A percentile compares a stretch with the other conserved stretches of the same genome.
These are phyloP conservation scores for Platerodrilus igneus DNA, from an alignment of 2,888 invertebrate species.

Conservation along the genomic window DNA sequence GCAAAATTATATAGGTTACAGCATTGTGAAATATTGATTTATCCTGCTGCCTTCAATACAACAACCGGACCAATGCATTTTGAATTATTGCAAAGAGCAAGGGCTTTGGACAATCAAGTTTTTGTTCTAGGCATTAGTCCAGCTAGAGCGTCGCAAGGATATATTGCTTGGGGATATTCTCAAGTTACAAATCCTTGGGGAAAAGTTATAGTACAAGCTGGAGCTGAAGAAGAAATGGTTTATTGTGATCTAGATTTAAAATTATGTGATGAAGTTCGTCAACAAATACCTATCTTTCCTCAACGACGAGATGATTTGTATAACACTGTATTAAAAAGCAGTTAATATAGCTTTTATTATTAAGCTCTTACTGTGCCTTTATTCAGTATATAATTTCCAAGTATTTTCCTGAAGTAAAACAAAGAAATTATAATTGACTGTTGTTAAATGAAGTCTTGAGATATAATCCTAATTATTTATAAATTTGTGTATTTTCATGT, in stretches of 20 bases:
- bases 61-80: constrained; percentile 93
- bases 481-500: too few species aligned
- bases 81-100: constrained; percentile 74
- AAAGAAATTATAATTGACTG: too few species aligned
- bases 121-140: constrained; percentile 83
- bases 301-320: constrained; percentile 69
- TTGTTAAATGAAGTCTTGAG: too few species aligned
- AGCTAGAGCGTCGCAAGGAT: constrained; percentile 71
- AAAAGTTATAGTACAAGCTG: constrained; percentile 63
- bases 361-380: too few species aligned
- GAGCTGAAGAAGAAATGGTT: constrained; percentile 66
- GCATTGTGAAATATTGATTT: constrained; percentile 83
- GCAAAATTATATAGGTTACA: constrained; percentile 63
- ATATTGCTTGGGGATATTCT: constrained; percentile 88
- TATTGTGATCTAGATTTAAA: constrained; percentile 72
- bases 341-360: too few species aligned
- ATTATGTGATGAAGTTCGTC: constrained; percentile 68
- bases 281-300: constrained; percentile 73
- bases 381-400: too few species aligned
- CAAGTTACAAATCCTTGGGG: constrained; percentile 83
- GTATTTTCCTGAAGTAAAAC: too few species aligned
- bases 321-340: constrained; percentile 51
- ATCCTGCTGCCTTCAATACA: constrained; percentile 95
- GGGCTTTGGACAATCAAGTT: constrained; percentile 86
- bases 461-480: too few species aligned